Base-by-base conservation (phyloP, 2,888 invertebrate species). In the Auanema sp. region DNA sequence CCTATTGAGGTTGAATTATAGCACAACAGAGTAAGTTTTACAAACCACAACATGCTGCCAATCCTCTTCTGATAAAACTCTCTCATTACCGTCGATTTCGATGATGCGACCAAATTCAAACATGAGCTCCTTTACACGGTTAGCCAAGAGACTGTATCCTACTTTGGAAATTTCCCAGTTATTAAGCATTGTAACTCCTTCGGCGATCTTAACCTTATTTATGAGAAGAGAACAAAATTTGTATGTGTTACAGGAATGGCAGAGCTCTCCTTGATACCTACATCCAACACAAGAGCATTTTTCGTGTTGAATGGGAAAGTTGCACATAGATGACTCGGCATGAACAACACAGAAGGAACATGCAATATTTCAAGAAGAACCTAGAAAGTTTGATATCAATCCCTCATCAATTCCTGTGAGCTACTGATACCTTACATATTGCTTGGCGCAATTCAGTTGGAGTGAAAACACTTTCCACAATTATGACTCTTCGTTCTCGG, bases 381-480 rank as follows among this genome's bases (percentile, higher is more conserved):
- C 60, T 64, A 33, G 1, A 60, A 52, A 23, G 23, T 24, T 21
- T 8, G 8, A 8, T 21, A 52, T 5, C 6, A 18, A 3, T 47
- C 47, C 16, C 21, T 21, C 10, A 3, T 47, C 47, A 3, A 47
- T 43, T 11, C n/a, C 16, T 18, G 10, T 47, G 10, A 47, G 10
- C 10, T 5, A 47, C 4, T 21, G 16, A 52, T 11, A 75, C 77
- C 23, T 67, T 67, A 2, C 76, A 94, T 11, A 97, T 86, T 0
- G 91, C 91, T 81, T 95, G 91, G 65, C 94, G 87, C 83, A 93
- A 90, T 60, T 89, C 85, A 0, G 92, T 91, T 3, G 89, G 91
- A 41, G 91, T 90, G 21, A 96, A 88, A 12, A 94, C 87, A 4
- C 92, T 93, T 85, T 97, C 97, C 21, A 96, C 90, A 40, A 97